Evolutionary conservation across 2,888 invertebrate genomes (phyloP), one percentile per base, ranked within the genome.

Genomic region (Oxystoma pomonae): DNA sequence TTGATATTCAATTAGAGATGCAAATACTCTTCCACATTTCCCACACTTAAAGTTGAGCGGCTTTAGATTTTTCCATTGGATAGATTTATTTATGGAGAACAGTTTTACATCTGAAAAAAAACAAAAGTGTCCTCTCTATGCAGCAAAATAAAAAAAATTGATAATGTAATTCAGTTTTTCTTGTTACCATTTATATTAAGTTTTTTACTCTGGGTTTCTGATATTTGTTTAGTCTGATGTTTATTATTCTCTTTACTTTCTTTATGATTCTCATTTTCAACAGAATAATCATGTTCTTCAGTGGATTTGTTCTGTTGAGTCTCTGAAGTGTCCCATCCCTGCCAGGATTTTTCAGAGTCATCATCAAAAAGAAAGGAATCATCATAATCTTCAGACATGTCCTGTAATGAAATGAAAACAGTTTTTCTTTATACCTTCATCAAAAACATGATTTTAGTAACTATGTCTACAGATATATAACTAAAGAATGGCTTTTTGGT

Each of bases 21-120:
- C 3, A 21, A 57, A 57, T 7, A 57, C n/a, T 18, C 18, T 57
- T 3, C 5, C 18, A 18, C 60, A 60, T 57, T 57, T 60, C 16
- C 52, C 55, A 19, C 60, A 60, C 17, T 21, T 60, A n/a, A 55
- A 60, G n/a, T 21, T 17, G 5, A n/a, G 18, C 7, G 20, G n/a
- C 18, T 57, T 57, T n/a, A 21, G 5, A n/a, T 17, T 21, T 20
- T 57, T 57, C 5, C 5, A 57, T 19, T 53, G 35, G 35, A 35
- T 3, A 7, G 35, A 12, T 35, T 3, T n/a, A n/a, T n/a, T 35
- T 35, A 35, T 35, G 35, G 5, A 35, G 35, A 7, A 7, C 12
- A 35, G 12, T 12, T 35, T 35, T 35, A 35, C 12, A 35, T 35
- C 35, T 35, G 12, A 35, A 35, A 35, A 35, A 35, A 35, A 59